Evolutionary conservation across 1,140 invertebrate species (phyloP).

Genomic region (Thereuonema tuberculata): DNA sequence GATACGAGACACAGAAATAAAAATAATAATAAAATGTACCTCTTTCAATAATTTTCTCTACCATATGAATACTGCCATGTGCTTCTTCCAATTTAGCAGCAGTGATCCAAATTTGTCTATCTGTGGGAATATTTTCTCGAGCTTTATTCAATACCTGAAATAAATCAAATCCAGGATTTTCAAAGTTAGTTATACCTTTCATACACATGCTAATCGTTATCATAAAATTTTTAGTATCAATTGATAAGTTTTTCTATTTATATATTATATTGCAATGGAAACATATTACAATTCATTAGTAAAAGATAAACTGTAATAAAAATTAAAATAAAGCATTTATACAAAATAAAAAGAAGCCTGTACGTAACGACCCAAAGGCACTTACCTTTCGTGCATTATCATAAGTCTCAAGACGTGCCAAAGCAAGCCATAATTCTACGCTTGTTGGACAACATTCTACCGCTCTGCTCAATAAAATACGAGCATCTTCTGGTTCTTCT

Average conservation of each 20-base stretch:
- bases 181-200: too few species aligned
- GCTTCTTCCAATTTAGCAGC: slow-evolving; percentile 98
- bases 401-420: slow-evolving; percentile 91
- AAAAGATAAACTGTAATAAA: too few species aligned
- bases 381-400: slow-evolving; percentile 93
- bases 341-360: too few species aligned
- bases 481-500: slow-evolving; percentile 94
- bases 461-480: slow-evolving; percentile 85
- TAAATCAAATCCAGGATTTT: too few species aligned
- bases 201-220: too few species aligned
- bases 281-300: too few species aligned
- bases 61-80: slow-evolving; percentile 88
- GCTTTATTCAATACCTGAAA: slow-evolving; percentile 75
- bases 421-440: slow-evolving; percentile 94
- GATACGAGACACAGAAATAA: background rate
- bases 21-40: slow-evolving; percentile 21
- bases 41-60: slow-evolving; percentile 91
- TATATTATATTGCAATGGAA: too few species aligned
- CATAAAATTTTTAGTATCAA: too few species aligned
- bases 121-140: slow-evolving; percentile 95
- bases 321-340: too few species aligned
- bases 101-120: slow-evolving; percentile 94
- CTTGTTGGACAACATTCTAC: slow-evolving; percentile 97
- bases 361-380: too few species aligned
- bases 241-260: too few species aligned